Percentiles rank a stretch among this genome's conserved stretches.
Evolutionary conservation across 30 jellyfish, hydroid and myxozoan species (phyloP).

Genomic region (Turritopsis rubra): DNA sequence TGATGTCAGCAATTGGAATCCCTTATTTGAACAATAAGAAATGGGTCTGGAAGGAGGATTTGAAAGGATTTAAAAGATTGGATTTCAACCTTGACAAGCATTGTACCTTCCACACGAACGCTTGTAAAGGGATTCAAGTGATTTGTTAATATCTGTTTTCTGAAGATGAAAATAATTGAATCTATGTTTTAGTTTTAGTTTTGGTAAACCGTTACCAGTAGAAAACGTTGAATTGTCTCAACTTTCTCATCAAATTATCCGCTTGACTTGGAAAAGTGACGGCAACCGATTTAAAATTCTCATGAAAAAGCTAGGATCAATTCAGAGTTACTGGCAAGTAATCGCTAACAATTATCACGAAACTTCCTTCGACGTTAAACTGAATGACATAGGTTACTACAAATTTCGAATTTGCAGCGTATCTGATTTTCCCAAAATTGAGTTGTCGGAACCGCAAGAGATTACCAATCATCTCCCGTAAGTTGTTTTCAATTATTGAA

Average conservation of each 20-base stretch:
- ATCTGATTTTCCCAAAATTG: not conserved
- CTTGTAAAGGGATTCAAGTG: no score
- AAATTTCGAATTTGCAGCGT: not conserved
- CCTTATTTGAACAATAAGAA: no score
- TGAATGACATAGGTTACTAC: not conserved
- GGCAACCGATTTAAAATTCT: not conserved
- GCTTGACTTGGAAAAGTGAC: not conserved
- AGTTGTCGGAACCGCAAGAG: not conserved
- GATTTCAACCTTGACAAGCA: no score
- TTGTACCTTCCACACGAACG: no score
- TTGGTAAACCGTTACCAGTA: not conserved
- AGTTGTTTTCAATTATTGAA: not conserved
- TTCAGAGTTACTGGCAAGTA: not conserved
- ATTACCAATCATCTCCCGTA: not conserved
- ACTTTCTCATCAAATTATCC: not conserved
- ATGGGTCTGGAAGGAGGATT: no score
- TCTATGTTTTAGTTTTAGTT: not conserved
- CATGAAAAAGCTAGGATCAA: not conserved
- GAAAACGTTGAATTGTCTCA: not conserved
- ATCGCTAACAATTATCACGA: not conserved
- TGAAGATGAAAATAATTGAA: no score
- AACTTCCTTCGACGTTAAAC: not conserved
- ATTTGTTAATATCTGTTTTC: no score
- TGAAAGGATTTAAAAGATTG: no score
- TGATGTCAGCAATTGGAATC: no score